Evolutionary conservation across 2,888 invertebrate species (phyloP).

Genomic region (Zygaena filipendulae): DNA sequence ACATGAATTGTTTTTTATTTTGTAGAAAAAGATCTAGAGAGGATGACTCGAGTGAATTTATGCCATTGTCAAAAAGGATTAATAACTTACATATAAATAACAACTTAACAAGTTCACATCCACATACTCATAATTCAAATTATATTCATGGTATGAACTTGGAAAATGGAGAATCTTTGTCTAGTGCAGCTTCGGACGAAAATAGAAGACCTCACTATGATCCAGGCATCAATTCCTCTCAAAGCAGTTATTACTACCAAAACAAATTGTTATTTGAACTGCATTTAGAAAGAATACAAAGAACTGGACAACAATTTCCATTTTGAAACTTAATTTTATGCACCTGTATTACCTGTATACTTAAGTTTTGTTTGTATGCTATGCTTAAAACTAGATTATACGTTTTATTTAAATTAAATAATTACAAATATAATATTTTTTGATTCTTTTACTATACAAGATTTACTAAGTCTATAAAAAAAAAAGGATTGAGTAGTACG

Average conservation of each 20-base stretch:
- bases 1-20: too few species aligned
- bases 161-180: constrained; percentile 40
- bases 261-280: constrained; percentile 89
- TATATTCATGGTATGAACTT: constrained; percentile 34
- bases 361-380: too few species aligned
- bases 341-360: constrained; percentile 38
- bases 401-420: constrained; percentile 26
- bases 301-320: constrained; percentile 66
- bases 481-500: too few species aligned
- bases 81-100: constrained; percentile 88
- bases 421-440: constrained; percentile 20
- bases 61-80: constrained; percentile 90
- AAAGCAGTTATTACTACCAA: constrained; percentile 89
- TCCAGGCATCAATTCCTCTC: constrained; percentile 78
- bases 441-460: constrained; percentile 18
- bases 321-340: constrained; percentile 37
- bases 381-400: constrained; percentile 30
- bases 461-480: too few species aligned
- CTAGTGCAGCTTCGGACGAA: constrained; percentile 37
- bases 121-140: constrained; percentile 36
- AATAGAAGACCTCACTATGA: constrained; percentile 69
- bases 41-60: constrained; percentile 83
- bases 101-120: constrained; percentile 35
- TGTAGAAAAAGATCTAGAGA: constrained; percentile 84
- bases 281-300: constrained; percentile 82